Base-by-base conservation (phyloP, 1,140 invertebrate species). In the Heliconius eleuchia region DNA sequence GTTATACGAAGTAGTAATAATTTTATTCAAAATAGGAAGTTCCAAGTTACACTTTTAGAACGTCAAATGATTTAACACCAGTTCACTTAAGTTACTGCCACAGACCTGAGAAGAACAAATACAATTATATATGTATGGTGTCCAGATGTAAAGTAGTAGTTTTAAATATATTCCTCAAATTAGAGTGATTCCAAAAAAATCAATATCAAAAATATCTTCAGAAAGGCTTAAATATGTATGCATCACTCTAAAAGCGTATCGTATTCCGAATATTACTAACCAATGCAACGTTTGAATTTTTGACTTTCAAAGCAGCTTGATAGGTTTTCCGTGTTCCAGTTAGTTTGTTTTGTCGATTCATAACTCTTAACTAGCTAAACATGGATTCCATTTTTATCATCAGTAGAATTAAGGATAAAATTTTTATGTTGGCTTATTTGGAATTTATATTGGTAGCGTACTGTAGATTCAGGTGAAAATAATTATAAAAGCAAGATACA, bases 311-410 rank as follows among this genome's bases (percentile, higher is more conserved):
- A 84, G 82, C 80, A 66, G 73, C 55, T 73, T 86, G 85, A 88
- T 88, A 84, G 82, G 82, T 86, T 87, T 87, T 84, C 76, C 84
- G 72, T 87, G 87, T 86, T 78, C 75, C 46, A 83, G 66, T 84
- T 81, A 80, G 76, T 81, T 82, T 79, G 77, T 82, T 87, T 76
- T 75, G 74, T 83, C 81, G 66, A 76, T 71, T 72, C 80, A 81
- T 81, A 85, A 79, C 76, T 72, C 75, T 16, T 79, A 76, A 79
- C 77, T 50, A 74, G 46, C 37, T 73, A 73, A 70, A 82, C 74
- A 78, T 71, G 74, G 71, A 79, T 82, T 73, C 66, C 46, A 57
- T 82, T 82, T 82, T 79, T 82, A 82, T 71, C 52, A 75, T 76
- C 23, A 60, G 60, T 18, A 55, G 66, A 72, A 39, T 72, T 77